Evolutionary conservation across 1,140 invertebrate genomes (phyloP), one percentile per base, ranked within the genome.

Genomic region (Zophobas morio): DNA sequence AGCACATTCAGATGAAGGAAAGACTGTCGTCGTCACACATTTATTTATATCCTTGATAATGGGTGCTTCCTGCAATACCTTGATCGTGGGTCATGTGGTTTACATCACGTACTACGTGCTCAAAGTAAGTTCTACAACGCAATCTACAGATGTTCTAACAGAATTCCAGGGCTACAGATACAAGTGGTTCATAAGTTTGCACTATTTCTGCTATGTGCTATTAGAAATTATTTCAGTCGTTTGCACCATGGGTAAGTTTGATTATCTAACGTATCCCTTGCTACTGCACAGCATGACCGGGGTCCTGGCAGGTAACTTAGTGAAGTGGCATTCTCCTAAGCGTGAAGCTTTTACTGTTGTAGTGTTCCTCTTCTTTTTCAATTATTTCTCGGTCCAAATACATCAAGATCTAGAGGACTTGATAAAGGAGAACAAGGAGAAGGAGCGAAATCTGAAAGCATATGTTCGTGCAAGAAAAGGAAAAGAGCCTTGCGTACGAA

Each of bases 291-390:
- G 35, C 1, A 4, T 60, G 8, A 60, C 56, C 1, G 56, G 56
- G 1, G 56, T 60, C 37, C 36, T 60, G 35, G 35, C 37, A 2
- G 35, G 56, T 60, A 60, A 8, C 6, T 39, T 8, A 53, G 49
- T 53, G 20, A 6, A 6, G 5, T 4, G 42, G 42, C 42, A 8
- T 6, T 53, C 2, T 2, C 49, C 2, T 53, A 39, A n/a, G 6
- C 3, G 36, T 37, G 2, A 54, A 2, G 33, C 6, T 6, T 1
- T 35, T 60, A 6, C n/a, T 57, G 20, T 32, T 57, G n/a, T 60
- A 60, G 56, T 60, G 6, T n/a, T 60, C 8, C 56, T 60, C 1
- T 60, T 60, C 56, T 60, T 60, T 39, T 60, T 60, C 37, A 60
- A 60, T 39, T 60, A 36, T 36, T 60, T 33, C 34, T 33, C 56